Conservation (phyloP, 2,797 vertebrate genomes). For the Hapalemur alaotrensis region DNA sequence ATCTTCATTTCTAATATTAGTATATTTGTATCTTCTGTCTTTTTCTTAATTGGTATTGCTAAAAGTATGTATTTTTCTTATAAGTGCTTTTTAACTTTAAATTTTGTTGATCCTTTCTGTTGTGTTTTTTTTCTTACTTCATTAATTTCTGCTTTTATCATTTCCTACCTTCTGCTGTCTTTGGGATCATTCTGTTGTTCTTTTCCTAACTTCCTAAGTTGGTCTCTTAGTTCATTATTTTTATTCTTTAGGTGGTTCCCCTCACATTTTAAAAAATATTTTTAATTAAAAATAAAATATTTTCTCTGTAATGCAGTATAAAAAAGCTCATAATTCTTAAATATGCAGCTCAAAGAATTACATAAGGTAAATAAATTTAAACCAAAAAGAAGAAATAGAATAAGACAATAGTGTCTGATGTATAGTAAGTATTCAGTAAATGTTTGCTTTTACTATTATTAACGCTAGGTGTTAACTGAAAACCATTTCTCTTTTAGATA, state of each 20-base stretch:
- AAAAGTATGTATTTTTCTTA: not conserved
- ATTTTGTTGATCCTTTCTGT: not conserved
- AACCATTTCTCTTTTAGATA: not conserved
- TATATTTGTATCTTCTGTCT: not conserved
- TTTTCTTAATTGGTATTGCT: not conserved
- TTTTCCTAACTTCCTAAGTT: not conserved
- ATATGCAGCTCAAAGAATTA: not conserved
- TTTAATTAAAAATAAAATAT: not conserved
- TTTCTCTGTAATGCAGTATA: not conserved
- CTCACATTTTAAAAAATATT: not conserved
- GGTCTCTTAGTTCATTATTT: not conserved
- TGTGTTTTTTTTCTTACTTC: not conserved
- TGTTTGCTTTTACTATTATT: conserved; percentile 4
- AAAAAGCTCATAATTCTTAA: conserved; percentile 13
- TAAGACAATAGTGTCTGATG: not conserved
- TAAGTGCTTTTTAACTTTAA: not conserved
- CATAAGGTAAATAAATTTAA: not conserved
- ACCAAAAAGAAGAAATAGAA: not conserved
- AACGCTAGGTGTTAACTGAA: not conserved
- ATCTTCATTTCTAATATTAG: not conserved
- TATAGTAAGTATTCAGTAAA: not conserved
- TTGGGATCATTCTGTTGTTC: not conserved
- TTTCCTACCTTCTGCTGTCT: not conserved
- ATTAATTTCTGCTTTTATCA: conserved; percentile 31
- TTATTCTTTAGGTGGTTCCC: not conserved